Percentiles rank a stretch among this genome's conserved stretches.
phyloP scores from a whole-genome alignment of 2,113 vertebrate genomes.

The Salvator merianae region DNA sequence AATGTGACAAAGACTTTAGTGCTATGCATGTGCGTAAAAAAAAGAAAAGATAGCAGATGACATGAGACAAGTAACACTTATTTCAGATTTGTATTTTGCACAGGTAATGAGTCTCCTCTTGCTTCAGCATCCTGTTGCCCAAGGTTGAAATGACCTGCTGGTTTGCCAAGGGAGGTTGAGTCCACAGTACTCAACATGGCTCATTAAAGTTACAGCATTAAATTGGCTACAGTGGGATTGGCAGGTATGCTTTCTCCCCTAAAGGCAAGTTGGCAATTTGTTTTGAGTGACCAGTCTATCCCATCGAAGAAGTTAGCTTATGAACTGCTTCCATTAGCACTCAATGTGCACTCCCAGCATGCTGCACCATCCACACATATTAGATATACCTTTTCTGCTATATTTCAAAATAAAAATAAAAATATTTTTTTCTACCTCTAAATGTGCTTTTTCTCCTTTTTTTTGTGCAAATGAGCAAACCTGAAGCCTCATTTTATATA shows the following conservation, averaged over 20 bases:
- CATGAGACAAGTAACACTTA: constrained; percentile 37
- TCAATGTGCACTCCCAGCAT: constrained; percentile 20
- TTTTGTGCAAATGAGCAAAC: constrained; percentile 25
- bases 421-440: neutral
- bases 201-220: constrained; percentile 74
- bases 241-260: constrained; percentile 71
- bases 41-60: neutral
- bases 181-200: constrained; percentile 44
- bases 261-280: constrained; percentile 68
- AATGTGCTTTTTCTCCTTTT: neutral
- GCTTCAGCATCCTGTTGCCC: constrained; percentile 36
- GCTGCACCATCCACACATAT: constrained; percentile 13
- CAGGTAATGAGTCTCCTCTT: constrained; percentile 38
- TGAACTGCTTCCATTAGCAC: constrained; percentile 53
- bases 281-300: constrained; percentile 57
- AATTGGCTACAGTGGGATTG: constrained; percentile 72
- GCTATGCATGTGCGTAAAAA: neutral
- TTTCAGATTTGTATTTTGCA: constrained; percentile 53
- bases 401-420: neutral
- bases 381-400: constrained; percentile 23
- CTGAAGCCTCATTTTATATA: constrained; percentile 21
- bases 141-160: constrained; percentile 28
- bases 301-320: constrained; percentile 51
- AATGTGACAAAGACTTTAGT: neutral
- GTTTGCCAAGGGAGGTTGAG: constrained; percentile 20